These are phyloP conservation scores for Ictalurus furcatus DNA, from an alignment of 2,113 vertebrate genomes.

Conservation along the genomic window DNA sequence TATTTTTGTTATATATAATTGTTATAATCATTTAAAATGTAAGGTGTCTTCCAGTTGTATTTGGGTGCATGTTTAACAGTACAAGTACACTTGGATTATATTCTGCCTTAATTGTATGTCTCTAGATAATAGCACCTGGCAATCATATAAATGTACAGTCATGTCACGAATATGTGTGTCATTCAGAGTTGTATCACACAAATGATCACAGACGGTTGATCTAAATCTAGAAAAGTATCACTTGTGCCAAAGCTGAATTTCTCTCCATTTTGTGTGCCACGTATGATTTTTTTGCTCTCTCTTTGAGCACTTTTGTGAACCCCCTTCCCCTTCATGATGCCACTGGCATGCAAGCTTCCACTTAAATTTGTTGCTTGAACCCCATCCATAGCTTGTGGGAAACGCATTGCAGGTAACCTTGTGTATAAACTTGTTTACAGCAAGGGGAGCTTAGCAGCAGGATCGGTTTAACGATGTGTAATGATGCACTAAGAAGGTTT, in stretches of 20 bases:
- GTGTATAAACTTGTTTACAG: slow-evolving; percentile 43
- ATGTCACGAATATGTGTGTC: not conserved
- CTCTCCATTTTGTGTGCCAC: slow-evolving; percentile 7
- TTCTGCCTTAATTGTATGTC: not conserved
- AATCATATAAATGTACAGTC: not conserved
- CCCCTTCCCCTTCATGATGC: slow-evolving; percentile 17
- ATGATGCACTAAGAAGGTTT: slow-evolving; percentile 15
- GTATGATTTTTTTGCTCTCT: slow-evolving; percentile 7
- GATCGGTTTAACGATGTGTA: slow-evolving; percentile 5
- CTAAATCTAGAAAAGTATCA: not conserved
- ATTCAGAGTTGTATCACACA: not conserved
- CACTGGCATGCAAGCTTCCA: slow-evolving; percentile 25
- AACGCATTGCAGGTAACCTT: slow-evolving; percentile 1
- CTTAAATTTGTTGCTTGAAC: slow-evolving; percentile 38
- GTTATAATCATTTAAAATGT: not conserved
- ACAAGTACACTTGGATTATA: not conserved
- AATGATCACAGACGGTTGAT: slow-evolving; percentile 1
- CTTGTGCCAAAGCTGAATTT: not conserved
- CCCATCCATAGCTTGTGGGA: slow-evolving; percentile 31
- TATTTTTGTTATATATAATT: not conserved
- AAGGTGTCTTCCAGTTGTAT: not conserved
- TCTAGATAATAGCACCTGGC: not conserved
- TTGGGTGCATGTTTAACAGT: not conserved
- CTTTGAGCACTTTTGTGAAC: slow-evolving; percentile 27
- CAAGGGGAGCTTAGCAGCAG: not conserved